Evolutionary conservation across 2,113 vertebrate genomes (phyloP).

Genomic region (Oceanites oceanicus): DNA sequence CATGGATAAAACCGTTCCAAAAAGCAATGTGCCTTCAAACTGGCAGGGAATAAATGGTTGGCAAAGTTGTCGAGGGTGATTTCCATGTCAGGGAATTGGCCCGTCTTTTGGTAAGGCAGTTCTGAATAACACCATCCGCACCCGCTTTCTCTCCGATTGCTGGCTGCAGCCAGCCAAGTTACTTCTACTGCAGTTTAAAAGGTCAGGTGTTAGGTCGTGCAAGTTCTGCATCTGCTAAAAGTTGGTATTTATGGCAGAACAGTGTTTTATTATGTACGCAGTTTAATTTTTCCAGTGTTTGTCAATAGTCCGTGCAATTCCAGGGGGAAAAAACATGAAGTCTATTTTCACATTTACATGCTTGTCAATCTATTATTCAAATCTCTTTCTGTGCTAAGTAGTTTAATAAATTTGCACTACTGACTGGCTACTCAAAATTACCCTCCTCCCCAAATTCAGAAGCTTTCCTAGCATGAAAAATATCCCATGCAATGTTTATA

Average conservation of each 20-base stretch:
- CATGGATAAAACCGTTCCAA: not conserved
- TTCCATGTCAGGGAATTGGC: constrained; percentile 40
- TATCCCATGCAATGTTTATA: not conserved
- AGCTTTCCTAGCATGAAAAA: not conserved
- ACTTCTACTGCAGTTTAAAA: not conserved
- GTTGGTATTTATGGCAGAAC: not conserved
- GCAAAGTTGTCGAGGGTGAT: not conserved
- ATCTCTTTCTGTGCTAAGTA: not conserved
- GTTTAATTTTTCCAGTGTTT: not conserved
- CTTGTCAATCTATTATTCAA: not conserved
- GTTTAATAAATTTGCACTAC: not conserved
- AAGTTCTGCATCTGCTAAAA: not conserved
- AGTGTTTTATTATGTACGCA: not conserved
- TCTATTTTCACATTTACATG: not conserved
- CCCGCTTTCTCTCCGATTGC: not conserved
- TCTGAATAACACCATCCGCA: not conserved
- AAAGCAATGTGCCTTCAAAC: not conserved
- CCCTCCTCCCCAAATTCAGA: not conserved
- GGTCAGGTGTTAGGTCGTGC: not conserved
- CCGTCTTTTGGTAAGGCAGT: not conserved
- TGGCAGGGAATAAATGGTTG: constrained; percentile 56
- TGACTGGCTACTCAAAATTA: not conserved
- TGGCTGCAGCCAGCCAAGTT: not conserved
- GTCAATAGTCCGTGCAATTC: not conserved
- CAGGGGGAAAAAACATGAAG: not conserved